Evolutionary conservation across 2,797 vertebrate species (phyloP).

Genomic region (Melanogrammus aeglefinus): DNA sequence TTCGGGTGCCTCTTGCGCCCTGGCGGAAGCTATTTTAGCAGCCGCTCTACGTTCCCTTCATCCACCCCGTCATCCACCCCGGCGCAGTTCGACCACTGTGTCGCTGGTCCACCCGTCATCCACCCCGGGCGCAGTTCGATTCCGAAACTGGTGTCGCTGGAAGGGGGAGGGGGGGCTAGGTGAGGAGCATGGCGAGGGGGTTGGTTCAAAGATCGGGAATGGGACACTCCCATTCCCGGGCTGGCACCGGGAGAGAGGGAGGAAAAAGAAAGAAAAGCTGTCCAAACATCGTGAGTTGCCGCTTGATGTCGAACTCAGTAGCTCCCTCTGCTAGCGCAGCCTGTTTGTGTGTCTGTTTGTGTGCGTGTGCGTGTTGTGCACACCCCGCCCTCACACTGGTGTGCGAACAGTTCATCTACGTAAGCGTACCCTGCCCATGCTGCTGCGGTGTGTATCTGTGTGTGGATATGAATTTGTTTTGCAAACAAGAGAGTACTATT

Average conservation of each 20-base stretch:
- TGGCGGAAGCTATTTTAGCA: slow-evolving; percentile 27
- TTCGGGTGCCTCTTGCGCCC: slow-evolving; percentile 25
- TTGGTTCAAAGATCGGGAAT: slow-evolving; percentile 34
- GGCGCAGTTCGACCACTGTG: slow-evolving; percentile 30
- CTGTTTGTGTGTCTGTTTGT: slow-evolving; percentile 17
- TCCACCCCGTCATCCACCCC: slow-evolving; percentile 30
- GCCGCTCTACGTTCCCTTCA: slow-evolving; percentile 14
- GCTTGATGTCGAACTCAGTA: too few relatives aligned
- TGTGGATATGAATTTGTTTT: neutral
- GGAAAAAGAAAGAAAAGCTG: too few relatives aligned
- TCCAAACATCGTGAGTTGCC: too few relatives aligned
- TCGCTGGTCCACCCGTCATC: too few relatives aligned
- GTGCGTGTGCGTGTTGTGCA: neutral
- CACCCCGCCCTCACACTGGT: neutral
- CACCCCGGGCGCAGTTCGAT: too few relatives aligned
- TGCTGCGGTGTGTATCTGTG: neutral
- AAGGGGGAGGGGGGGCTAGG: neutral
- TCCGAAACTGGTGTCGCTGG: too few relatives aligned
- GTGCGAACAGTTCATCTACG: neutral
- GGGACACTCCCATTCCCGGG: slow-evolving; percentile 37
- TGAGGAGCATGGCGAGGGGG: slow-evolving; percentile 19
- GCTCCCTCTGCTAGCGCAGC: slow-evolving; percentile 10
- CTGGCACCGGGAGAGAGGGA: slow-evolving; percentile 38
- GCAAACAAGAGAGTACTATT: neutral
- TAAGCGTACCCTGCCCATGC: neutral